Evolutionary conservation across 2,797 vertebrate species (phyloP), one percentile per base, ranked within the genome.

Genomic region (Remorina albescens): DNA sequence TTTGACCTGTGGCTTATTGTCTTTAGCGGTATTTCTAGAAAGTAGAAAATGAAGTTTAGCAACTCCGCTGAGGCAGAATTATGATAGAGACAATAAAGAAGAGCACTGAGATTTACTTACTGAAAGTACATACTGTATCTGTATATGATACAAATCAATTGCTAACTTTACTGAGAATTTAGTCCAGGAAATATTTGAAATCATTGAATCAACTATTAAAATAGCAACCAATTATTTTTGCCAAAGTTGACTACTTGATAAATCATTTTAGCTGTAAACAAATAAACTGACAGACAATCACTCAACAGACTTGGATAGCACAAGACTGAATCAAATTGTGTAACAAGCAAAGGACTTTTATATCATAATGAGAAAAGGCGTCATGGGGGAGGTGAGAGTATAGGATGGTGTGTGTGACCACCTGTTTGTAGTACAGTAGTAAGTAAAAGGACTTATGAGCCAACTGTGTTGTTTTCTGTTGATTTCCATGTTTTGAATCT

Each of bases 1-100:
- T 74, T 69, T 72, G 67, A 78, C 74, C 78, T 18, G 18, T 50
- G 30, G 57, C 63, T 76, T 61, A 53, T 5, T 62, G 8, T 54
- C 56, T 63, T 63, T 34, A 80, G 44, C 6, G 63, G 59, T 44
- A 46, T 65, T 59, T 25, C 6, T 50, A 5, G 41, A 50, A 54
- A 70, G 55, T 39, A 16, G 25, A 37, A 62, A 28, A 64, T 64
- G 13, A 39, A 37, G 36, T 58, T 77, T 53, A 30, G 37, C 26
- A 59, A 65, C 41, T 66, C 15, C 32, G 21, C 30, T 15, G 41
- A 41, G 15, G 42, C 25, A 51, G 32, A 66, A 47, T 60, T 21
- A 18, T 32, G 34, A 59, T 30, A 25, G 21, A 65, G 55, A 42
- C 12, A 8, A 19, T 54, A 8, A 32, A 58, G 12, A 16, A 28